Conservation (phyloP, 1,140 invertebrate species). For the Penaeus japonicus region DNA sequence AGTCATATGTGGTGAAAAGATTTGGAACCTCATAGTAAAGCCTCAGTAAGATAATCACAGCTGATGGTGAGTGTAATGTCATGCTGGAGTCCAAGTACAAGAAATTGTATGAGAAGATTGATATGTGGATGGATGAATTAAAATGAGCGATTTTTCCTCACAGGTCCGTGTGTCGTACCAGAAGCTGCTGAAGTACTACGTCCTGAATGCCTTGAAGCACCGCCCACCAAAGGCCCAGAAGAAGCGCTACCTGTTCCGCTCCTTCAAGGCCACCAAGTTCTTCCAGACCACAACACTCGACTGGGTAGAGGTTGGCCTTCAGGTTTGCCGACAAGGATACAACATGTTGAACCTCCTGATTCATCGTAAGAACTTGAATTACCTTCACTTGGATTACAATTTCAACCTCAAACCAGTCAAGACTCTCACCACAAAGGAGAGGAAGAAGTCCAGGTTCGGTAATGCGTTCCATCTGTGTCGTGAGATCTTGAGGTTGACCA, state of each 20-base stretch:
- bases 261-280: conserved; percentile 99
- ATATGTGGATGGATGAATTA: conserved; percentile 65
- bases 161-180: conserved; percentile 99
- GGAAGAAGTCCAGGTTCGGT: conserved; percentile 99
- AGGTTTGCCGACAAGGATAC: conserved; percentile 97
- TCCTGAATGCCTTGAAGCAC: conserved; percentile 97
- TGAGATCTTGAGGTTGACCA: conserved; percentile 96
- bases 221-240: conserved; percentile 98
- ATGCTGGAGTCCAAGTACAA: conserved; percentile 97
- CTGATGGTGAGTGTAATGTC: conserved; percentile 98
- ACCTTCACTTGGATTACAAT: conserved; percentile 99
- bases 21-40: too few relatives aligned
- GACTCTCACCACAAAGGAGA: conserved; percentile 97
- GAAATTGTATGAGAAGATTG: conserved; percentile 99
- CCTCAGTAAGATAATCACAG: conserved; percentile 46
- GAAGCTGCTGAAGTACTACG: conserved; percentile 97
- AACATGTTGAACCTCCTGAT: conserved; percentile 99
- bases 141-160: background rate
- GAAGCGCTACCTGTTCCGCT: conserved; percentile 96
- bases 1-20: conserved; percentile 74
- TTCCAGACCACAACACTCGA: conserved; percentile 99
- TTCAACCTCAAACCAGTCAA: conserved; percentile 99
- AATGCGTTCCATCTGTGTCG: conserved; percentile 99
- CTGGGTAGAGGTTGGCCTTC: conserved; percentile 98
- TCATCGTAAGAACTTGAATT: conserved; percentile 99